A percentile compares a stretch with the other conserved stretches of the same genome.
These are phyloP conservation scores for Acrocephalus scirpaceus DNA, from an alignment of 2,797 vertebrate species.

Conservation along the genomic window DNA sequence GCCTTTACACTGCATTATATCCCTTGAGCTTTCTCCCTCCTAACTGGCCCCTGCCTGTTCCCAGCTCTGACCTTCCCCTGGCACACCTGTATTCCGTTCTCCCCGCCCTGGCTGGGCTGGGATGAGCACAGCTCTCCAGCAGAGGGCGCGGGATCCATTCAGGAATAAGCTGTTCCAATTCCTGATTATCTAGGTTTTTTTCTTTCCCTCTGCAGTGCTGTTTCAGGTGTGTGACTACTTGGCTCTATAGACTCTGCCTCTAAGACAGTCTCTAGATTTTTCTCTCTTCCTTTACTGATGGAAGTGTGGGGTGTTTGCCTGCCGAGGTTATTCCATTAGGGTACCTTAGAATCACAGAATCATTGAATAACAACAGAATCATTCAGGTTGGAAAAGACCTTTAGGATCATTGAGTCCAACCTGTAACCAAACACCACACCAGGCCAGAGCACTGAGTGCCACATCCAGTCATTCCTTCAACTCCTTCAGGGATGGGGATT, in stretches of 20 bases:
- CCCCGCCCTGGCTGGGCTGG: neutral
- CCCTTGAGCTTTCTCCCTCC: neutral
- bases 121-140: neutral
- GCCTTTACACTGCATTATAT: neutral
- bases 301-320: neutral
- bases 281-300: neutral
- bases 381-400: neutral
- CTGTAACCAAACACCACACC: neutral
- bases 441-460: too few species aligned
- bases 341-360: neutral
- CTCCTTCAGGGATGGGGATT: neutral
- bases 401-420: neutral
- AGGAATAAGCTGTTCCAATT: neutral
- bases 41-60: neutral
- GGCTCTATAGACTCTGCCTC: neutral
- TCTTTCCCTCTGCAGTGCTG: neutral
- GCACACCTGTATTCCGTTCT: too few species aligned
- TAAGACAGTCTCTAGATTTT: neutral
- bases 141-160: constrained; percentile 24
- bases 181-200: too few species aligned
- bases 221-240: neutral
- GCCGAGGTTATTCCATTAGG: neutral
- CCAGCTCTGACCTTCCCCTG: neutral
- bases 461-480: neutral
- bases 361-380: neutral